Base-by-base conservation (phyloP, 2,113 vertebrate species). In the Lepus americanus region DNA sequence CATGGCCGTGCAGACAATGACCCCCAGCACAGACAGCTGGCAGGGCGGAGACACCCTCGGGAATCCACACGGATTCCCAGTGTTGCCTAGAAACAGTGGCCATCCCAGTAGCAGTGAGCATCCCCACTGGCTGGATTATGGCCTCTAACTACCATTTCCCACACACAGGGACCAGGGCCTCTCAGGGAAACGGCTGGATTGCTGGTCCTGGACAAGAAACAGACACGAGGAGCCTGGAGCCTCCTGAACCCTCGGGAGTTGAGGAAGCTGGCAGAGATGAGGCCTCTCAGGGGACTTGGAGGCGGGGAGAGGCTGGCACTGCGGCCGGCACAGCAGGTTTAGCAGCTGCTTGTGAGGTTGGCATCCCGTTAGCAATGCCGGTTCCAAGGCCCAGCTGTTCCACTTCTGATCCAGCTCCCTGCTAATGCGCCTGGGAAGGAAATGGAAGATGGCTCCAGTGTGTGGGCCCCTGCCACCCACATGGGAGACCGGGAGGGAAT, bases 111-210 rank as follows among this genome's bases (percentile, higher is more conserved):
- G 49, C 74, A 67, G 7, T 3, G 44, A 82, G 64, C 64, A 55
- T 23, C 84, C 31, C 73, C 27, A 8, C 23, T 29, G 69, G 77
- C 51, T 61, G 39, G 12, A 64, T 20, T 49, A 33, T 55, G 92
- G 94, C 84, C 29, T 95, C 93, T 95, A 96, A 74, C 59, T 9
- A 69, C 44, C 86, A 51, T 33, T 72, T 73, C 63, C 51, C 77
- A 33, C 1, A 6, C 55, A 55, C 11, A 74, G n/a, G 22, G 55
- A n/a, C 16, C 53, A 55, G 44, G 27, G 23, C 23, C 77, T 55
- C 72, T 49, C 49, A 51, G 53, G 31, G 39, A 94, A 80, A 73
- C 9, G n/a, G 36, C 84, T 49, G n/a, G 55, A n/a, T n/a, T 59
- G 27, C 51, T 82, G 25, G 9, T 70, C 25, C 19, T 20, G 79